Base-by-base conservation (phyloP, 2,888 invertebrate species). In the Oligia latruncula region DNA sequence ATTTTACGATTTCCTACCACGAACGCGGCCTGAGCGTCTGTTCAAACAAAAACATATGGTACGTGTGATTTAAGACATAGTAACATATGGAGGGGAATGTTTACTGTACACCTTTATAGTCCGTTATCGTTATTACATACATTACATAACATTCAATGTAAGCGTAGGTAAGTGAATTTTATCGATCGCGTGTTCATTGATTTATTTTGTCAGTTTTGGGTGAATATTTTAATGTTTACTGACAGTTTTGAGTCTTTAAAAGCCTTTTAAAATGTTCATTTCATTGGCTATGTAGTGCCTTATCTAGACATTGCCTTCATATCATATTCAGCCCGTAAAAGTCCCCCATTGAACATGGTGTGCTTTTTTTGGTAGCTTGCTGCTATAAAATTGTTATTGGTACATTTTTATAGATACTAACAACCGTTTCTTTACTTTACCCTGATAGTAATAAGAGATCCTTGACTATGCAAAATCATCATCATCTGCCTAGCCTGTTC, bases 1-100 rank as follows among this genome's bases (percentile, higher is more conserved):
- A 93, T 95, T 95, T 95, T 95, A 95, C 94, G 95, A 93, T 93
- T 92, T 92, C 92, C 92, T 91, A 92, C 93, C 92, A 90, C 92
- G 88, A 87, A 80, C 86, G 77, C 86, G 87, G 75, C 80, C 74
- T 77, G 72, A 66, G 67, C 91, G 91, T 92, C 90, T 92, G 90
- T 91, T 91, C 92, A 92, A 93, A 94, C 93, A 93, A 92, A 93
- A 93, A 93, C 93, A 93, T 93, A 93, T 92, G 92, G 92, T 90
- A 92, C 92, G 90, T 92, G 93, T 93, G 92, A 94, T 94, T 90
- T 89, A 89, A 78, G 84, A 86, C 84, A 81, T 78, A 82, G 82
- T 83, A 84, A 82, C 83, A 80, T 52, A 71, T 71, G 72, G 74
- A 66, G 55, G 79, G 77, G 66, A 71, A 62, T 75, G 77, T 83